phyloP scores from a whole-genome alignment of 2,113 vertebrate genomes.

The Lutjanus erythropterus region DNA sequence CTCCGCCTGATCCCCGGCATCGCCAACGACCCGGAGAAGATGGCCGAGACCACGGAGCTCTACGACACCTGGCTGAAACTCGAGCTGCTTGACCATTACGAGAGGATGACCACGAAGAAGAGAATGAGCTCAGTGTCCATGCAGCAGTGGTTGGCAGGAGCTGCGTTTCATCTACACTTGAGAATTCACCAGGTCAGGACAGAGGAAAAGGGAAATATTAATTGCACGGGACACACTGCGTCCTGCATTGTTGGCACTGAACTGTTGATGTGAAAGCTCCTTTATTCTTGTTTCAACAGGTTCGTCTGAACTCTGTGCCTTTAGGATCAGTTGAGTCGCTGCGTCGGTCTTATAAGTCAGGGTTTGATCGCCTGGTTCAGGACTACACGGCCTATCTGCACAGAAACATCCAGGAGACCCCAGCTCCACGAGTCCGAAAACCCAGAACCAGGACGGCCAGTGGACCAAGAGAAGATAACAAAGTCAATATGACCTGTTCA shows the following conservation, averaged over 20 bases:
- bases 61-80: conserved; percentile 79
- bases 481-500: conserved; percentile 18
- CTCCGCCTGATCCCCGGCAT: conserved; percentile 69
- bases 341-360: conserved; percentile 76
- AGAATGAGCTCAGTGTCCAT: conserved; percentile 75
- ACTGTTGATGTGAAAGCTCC: background rate
- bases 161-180: conserved; percentile 83
- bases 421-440: background rate
- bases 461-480: background rate
- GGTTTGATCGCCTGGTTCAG: conserved; percentile 63
- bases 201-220: too few relatives aligned
- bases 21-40: conserved; percentile 65
- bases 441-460: background rate
- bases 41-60: conserved; percentile 80
- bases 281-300: conserved; percentile 59
- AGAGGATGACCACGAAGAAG: conserved; percentile 79
- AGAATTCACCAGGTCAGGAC: conserved; percentile 81
- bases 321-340: conserved; percentile 77
- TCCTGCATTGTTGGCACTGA: too few relatives aligned
- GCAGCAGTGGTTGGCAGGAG: conserved; percentile 83
- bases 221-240: too few relatives aligned
- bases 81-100: conserved; percentile 80
- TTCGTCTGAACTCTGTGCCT: conserved; percentile 77
- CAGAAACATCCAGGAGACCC: conserved; percentile 70
- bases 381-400: conserved; percentile 75